Evolutionary conservation across 2,113 vertebrate genomes (phyloP).

Genomic region (Bucco capensis): DNA sequence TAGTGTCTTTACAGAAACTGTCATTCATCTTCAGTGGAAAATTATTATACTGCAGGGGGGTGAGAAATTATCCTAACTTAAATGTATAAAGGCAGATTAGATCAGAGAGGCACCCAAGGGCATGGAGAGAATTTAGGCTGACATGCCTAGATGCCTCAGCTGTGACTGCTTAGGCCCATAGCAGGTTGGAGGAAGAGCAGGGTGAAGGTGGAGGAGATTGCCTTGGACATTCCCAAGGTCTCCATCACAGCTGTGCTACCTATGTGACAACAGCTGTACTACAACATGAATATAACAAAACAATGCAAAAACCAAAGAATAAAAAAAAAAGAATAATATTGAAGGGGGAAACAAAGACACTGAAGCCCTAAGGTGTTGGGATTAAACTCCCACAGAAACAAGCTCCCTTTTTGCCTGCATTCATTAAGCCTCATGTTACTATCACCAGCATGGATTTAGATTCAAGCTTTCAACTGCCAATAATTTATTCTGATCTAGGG

Average conservation of each 20-base stretch:
- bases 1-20: constrained; percentile 11
- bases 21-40: constrained; percentile 27
- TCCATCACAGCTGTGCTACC: neutral
- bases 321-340: neutral
- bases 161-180: neutral
- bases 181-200: neutral
- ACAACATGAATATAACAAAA: neutral
- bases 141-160: neutral
- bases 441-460: neutral
- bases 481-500: constrained; percentile 12
- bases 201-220: neutral
- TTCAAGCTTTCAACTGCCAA: neutral
- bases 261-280: neutral
- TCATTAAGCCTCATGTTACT: neutral
- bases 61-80: neutral
- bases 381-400: constrained; percentile 20
- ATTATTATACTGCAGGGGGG: neutral
- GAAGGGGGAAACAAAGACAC: neutral
- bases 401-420: neutral
- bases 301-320: neutral
- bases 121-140: neutral
- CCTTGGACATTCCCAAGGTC: neutral
- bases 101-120: neutral
- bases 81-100: constrained; percentile 20
- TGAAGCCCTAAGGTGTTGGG: neutral